Base-by-base conservation (phyloP, 2,113 vertebrate genomes). In the Atlantisia rogersi region DNA sequence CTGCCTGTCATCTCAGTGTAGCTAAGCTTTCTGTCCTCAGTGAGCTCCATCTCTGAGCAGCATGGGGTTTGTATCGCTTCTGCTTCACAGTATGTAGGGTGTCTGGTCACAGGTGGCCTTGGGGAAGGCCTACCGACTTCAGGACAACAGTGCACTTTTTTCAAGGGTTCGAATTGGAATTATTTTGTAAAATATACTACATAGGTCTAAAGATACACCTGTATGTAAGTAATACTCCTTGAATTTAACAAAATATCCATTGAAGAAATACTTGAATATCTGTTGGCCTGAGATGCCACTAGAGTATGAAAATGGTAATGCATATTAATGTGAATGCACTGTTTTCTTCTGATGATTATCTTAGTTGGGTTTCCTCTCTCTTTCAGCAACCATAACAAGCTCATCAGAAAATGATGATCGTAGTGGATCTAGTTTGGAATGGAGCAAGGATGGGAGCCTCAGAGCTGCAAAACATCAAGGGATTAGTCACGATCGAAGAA, bases 371-470 rank as follows among this genome's bases (percentile, higher is more conserved):
- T 56, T 13, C 50, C 83, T 79, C 97, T 78, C 85, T 90, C 77
- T 92, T 96, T 96, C 95, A 99, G 99, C 99, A 96, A 99, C 99
- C 67, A 98, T 99, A 97, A 99, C 99, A 83, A 99, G 99, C 97
- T 99, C 99, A 32, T 99, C 99, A 18, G 99, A 99, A 98, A 99
- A 99, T 53, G 99, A 99, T 87, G 99, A 99, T 97, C 99, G 99
- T 80, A 99, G 99, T 52, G 99, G 99, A 88, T 99, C 99, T 97
- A 99, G 99, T 96, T 98, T 99, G 97, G 99, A 99, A 92, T 99
- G 99, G 99, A 99, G 97, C 97, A 99, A 99, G 94, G 99, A 99
- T 70, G 98, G 99, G 93, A 99, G 98, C 95, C 97, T 99, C 82
- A 98, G 99, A 95, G 97, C 98, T 95, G 98, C 98, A 56, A 94